Evolutionary conservation across 2,113 vertebrate genomes (phyloP).

Genomic region (Corvus cornix): DNA sequence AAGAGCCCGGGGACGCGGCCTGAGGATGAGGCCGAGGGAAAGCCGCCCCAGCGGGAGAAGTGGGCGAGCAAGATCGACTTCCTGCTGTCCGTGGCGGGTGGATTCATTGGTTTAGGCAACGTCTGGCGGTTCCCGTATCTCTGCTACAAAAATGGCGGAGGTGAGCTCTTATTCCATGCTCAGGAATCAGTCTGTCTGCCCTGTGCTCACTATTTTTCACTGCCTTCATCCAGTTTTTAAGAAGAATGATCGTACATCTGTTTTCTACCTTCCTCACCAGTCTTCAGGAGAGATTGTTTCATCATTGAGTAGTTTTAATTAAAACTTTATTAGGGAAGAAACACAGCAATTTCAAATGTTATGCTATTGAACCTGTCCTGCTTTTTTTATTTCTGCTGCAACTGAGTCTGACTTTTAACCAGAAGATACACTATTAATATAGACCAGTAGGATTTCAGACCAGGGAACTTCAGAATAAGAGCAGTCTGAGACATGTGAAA

Average conservation of each 20-base stretch:
- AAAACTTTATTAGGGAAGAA: background rate
- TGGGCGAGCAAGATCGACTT: slow-evolving; percentile 99
- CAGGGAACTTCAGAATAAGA: background rate
- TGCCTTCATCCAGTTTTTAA: background rate
- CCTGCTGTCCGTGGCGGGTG: slow-evolving; percentile 94
- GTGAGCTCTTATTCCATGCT: slow-evolving; percentile 64
- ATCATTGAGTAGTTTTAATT: background rate
- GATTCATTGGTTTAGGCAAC: slow-evolving; percentile 96
- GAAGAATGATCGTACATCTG: background rate
- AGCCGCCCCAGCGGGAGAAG: slow-evolving; percentile 92
- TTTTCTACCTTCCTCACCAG: background rate
- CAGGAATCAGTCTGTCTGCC: background rate
- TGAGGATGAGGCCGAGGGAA: slow-evolving; percentile 95
- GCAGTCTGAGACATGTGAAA: background rate
- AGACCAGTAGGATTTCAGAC: background rate
- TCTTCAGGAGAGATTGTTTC: background rate
- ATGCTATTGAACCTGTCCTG: background rate
- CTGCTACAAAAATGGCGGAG: slow-evolving; percentile 99
- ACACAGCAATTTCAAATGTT: background rate
- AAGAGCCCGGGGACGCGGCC: slow-evolving; percentile 95
- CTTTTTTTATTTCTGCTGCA: background rate
- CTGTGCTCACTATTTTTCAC: fast-evolving
- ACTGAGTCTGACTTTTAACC: background rate
- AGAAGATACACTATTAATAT: background rate
- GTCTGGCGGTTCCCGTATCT: slow-evolving; percentile 99